Base-by-base conservation (phyloP, 2,113 vertebrate species). In the Myotis yumanensis region DNA sequence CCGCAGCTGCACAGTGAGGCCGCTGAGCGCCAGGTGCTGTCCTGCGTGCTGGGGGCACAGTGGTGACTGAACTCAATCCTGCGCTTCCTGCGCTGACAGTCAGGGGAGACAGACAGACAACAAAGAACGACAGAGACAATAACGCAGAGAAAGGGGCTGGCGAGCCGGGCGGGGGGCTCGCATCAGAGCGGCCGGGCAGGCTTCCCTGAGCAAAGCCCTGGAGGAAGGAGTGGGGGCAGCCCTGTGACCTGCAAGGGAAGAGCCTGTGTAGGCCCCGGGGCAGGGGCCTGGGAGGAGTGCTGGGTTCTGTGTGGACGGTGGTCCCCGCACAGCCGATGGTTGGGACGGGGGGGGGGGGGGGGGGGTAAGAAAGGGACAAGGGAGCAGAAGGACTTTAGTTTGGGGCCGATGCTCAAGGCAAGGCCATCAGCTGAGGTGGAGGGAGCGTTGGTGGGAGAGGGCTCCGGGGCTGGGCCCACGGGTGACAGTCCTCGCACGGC, bases 231-330 rank as follows among this genome's bases (percentile, higher is more conserved):
- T n/a, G n/a, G n/a, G n/a, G n/a, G n/a, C n/a, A n/a, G 90, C 25
- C 62, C 1, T 0, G 0, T 10, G 35, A 23, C 2, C 25, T 8
- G 11, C 22, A 0, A 11, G 16, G 51, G 15, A 16, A 4, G 1
- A 17, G 14, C 7, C 0, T 0, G 5, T 20, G 8, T 4, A 35
- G 64, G 52, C 40, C 52, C 20, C 0, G 30, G 25, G 79, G 48
- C 43, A 11, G 5, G 62, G 28, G 46, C n/a, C 12, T 17, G 69
- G n/a, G 11, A 32, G 51, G 35, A 43, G 79, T 0, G 0, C 79
- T 9, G 11, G 72, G 25, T 23, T 15, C 43, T 18, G 32, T 46
- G 71, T 66, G 52, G 75, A 52, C 1, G 0, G 32, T 3, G 2
- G 28, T 72, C n/a, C 32, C 46, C 32, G 3, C 10, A 15, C 1